Conservation (phyloP, 2,888 invertebrate species). For the Crossocerus cetratus region DNA sequence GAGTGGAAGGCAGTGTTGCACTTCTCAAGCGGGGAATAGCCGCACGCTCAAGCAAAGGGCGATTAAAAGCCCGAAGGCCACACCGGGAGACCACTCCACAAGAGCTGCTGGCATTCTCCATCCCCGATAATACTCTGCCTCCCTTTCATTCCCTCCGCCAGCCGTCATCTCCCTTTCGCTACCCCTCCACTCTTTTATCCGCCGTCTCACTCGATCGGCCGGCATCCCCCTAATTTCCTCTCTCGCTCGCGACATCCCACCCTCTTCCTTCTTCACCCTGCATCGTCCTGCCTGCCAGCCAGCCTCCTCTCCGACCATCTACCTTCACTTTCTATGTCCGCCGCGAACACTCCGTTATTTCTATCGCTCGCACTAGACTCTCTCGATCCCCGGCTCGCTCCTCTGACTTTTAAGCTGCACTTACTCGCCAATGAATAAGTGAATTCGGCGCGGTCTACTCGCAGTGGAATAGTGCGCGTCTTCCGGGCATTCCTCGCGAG, state of each 20-base stretch:
- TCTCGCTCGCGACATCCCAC: neutral
- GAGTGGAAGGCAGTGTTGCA: no score
- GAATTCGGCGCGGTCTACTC: no score
- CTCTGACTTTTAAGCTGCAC: neutral
- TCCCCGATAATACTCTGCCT: neutral
- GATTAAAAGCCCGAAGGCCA: constrained; percentile 43
- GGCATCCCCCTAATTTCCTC: constrained; percentile 2
- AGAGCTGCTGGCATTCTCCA: constrained; percentile 14
- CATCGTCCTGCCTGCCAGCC: constrained; percentile 3
- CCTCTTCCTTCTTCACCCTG: neutral
- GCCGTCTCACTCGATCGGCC: neutral
- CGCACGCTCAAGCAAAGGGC: constrained; percentile 16
- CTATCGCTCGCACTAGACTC: no score
- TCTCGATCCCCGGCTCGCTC: neutral
- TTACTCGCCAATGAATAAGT: no score
- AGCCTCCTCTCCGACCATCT: constrained; percentile 1
- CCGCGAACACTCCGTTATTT: no score
- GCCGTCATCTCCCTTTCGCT: neutral
- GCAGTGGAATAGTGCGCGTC: no score
- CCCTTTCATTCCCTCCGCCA: neutral
- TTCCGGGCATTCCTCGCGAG: no score
- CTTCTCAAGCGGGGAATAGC: constrained; percentile 8
- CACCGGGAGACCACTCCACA: constrained; percentile 9
- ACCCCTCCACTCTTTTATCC: neutral
- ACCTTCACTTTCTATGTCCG: neutral